A percentile compares a stretch with the other conserved stretches of the same genome.
phyloP scores from a whole-genome alignment of 2,888 invertebrate genomes.

The Acanthacorydalis orientalis region DNA sequence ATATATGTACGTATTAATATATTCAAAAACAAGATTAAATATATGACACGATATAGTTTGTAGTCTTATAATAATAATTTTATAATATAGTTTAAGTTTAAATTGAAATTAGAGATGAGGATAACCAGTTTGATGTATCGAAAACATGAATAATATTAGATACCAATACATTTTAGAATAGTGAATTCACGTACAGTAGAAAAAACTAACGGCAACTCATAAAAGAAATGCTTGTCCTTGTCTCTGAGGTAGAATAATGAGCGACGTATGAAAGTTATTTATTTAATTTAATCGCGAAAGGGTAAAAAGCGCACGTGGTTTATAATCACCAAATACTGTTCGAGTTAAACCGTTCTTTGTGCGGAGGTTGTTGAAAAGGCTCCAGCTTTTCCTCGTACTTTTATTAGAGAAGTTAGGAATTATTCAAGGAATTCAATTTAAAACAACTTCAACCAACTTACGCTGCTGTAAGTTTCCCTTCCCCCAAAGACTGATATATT shows the following conservation, averaged over 20 bases:
- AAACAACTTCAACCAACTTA: not conserved
- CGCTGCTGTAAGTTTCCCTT: not conserved
- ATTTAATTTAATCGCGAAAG: too few relatives aligned
- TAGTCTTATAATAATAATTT: too few relatives aligned
- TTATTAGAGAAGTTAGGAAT: not conserved
- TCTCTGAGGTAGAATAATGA: slow-evolving; percentile 5
- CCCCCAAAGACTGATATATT: too few relatives aligned
- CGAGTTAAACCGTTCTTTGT: too few relatives aligned
- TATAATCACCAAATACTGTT: too few relatives aligned
- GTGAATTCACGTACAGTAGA: not conserved
- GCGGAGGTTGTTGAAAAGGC: too few relatives aligned
- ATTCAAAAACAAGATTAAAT: too few relatives aligned
- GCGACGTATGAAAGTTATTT: too few relatives aligned
- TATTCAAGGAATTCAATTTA: not conserved
- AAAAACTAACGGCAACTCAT: not conserved
- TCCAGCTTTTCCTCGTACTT: not conserved
- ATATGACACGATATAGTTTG: too few relatives aligned
- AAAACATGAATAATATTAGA: not conserved
- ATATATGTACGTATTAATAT: too few relatives aligned
- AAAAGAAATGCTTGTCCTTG: slow-evolving; percentile 3
- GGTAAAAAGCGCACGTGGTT: too few relatives aligned
- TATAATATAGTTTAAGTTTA: not conserved
- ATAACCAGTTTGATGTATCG: not conserved
- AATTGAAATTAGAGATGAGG: slow-evolving; percentile 6
- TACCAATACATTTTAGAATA: not conserved